Evolutionary conservation across 2,888 invertebrate genomes (phyloP).

Genomic region (Ernsta delagoae): DNA sequence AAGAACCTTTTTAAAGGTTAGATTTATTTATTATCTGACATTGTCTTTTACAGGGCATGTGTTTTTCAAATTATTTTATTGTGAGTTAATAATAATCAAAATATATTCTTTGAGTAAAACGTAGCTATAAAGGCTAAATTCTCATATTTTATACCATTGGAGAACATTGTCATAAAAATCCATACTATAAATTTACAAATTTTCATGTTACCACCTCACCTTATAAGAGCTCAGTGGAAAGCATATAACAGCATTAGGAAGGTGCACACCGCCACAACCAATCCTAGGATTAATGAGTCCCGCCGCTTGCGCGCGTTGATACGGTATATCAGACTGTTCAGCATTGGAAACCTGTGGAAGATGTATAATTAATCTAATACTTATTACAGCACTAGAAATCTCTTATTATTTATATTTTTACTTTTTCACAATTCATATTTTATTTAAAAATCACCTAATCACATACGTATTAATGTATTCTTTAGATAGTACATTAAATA

Average conservation of each 20-base stretch:
- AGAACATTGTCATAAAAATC: not conserved
- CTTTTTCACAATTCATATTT: too few species aligned
- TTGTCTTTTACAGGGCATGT: too few species aligned
- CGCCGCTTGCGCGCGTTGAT: conserved; percentile 97
- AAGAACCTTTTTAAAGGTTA: too few species aligned
- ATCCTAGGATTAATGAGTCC: conserved; percentile 96
- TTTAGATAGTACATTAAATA: too few species aligned
- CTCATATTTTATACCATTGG: not conserved
- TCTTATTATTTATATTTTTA: too few species aligned
- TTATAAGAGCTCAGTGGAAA: conserved; percentile 84
- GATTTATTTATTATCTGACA: too few species aligned
- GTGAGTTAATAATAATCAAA: too few species aligned
- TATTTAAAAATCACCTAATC: too few species aligned
- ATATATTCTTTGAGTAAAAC: not conserved
- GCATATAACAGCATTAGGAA: conserved; percentile 93
- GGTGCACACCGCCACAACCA: conserved; percentile 94
- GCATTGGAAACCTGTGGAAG: conserved; percentile 88
- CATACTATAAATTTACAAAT: not conserved
- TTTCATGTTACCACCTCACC: not conserved
- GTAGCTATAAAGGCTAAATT: not conserved
- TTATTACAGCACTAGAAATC: too few species aligned
- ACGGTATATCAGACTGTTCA: conserved; percentile 95
- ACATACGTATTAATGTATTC: too few species aligned
- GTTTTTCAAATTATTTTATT: too few species aligned
- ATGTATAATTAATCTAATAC: not conserved